Percentiles rank a stretch among this genome's conserved stretches.
These are phyloP conservation scores for Saxicola maurus DNA, from an alignment of 2,797 vertebrate species.

Conservation along the genomic window DNA sequence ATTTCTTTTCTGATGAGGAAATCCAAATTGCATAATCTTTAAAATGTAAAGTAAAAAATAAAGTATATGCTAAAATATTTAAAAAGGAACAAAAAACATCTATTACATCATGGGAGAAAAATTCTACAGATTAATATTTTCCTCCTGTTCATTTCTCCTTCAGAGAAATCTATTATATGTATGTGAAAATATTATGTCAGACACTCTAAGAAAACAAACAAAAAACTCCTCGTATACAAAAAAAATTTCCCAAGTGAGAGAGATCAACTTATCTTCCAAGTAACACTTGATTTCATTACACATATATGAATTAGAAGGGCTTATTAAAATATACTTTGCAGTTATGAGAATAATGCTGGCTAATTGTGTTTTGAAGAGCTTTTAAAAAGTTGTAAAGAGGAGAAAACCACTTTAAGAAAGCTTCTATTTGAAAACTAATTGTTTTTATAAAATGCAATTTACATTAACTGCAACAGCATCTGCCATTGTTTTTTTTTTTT, in stretches of 20 bases:
- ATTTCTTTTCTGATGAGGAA: not conserved
- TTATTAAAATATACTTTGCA: not conserved
- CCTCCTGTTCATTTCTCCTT: not conserved
- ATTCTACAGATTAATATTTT: not conserved
- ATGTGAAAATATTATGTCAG: not conserved
- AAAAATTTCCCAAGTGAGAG: not conserved
- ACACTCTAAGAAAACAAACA: not conserved
- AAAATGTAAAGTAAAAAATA: not conserved
- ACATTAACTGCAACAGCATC: not conserved
- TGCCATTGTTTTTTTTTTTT: not conserved
- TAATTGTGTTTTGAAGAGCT: constrained; percentile 5
- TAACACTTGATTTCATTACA: not conserved
- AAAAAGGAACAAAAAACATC: not conserved
- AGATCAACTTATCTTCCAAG: not conserved
- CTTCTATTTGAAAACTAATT: not conserved
- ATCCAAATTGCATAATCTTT: not conserved
- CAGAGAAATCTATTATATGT: not conserved
- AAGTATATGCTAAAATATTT: not conserved
- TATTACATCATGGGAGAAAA: not conserved
- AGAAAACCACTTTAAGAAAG: not conserved
- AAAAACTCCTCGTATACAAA: not conserved
- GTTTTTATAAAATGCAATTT: not conserved
- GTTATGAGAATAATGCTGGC: not conserved
- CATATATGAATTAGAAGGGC: not conserved
- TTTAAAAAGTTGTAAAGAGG: not conserved